Conservation (phyloP, 2,113 vertebrate species). For the Hippocampus mohnikei region DNA sequence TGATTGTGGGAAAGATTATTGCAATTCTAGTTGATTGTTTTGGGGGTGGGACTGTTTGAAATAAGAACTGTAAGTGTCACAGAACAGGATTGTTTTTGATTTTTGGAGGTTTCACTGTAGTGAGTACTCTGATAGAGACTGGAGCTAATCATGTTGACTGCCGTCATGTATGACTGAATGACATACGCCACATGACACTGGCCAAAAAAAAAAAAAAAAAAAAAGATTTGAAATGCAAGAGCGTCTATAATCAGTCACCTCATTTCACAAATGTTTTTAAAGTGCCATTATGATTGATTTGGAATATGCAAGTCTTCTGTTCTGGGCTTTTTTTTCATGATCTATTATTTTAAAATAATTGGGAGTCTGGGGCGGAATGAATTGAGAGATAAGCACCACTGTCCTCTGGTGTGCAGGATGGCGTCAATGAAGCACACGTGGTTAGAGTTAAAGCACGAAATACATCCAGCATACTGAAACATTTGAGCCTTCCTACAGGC, state of each 20-base stretch:
- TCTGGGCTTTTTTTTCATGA: conserved; percentile 20
- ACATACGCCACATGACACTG: conserved; percentile 1
- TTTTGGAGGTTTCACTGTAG: not conserved
- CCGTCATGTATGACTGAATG: not conserved
- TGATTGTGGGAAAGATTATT: too few relatives aligned
- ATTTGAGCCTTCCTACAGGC: conserved; percentile 67
- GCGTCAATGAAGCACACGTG: conserved; percentile 64
- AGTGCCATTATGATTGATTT: conserved; percentile 60
- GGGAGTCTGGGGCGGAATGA: conserved; percentile 24
- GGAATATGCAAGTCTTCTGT: conserved; percentile 19
- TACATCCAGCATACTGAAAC: conserved; percentile 52
- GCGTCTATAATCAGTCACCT: conserved; percentile 36
- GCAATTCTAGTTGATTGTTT: too few relatives aligned
- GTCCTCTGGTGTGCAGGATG: conserved; percentile 37
- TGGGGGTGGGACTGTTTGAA: too few relatives aligned
- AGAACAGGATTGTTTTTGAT: too few relatives aligned
- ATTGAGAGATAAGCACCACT: conserved; percentile 49
- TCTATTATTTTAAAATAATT: conserved; percentile 72
- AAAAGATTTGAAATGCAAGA: conserved; percentile 33
- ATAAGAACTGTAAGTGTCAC: too few relatives aligned
- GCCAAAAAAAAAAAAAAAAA: conserved; percentile 33
- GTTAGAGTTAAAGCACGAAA: conserved; percentile 63
- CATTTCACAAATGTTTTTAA: conserved; percentile 28
- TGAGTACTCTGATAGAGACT: not conserved
- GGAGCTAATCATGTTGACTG: not conserved